phyloP scores from a whole-genome alignment of 2,888 invertebrate species.

The Lithodes maja region DNA sequence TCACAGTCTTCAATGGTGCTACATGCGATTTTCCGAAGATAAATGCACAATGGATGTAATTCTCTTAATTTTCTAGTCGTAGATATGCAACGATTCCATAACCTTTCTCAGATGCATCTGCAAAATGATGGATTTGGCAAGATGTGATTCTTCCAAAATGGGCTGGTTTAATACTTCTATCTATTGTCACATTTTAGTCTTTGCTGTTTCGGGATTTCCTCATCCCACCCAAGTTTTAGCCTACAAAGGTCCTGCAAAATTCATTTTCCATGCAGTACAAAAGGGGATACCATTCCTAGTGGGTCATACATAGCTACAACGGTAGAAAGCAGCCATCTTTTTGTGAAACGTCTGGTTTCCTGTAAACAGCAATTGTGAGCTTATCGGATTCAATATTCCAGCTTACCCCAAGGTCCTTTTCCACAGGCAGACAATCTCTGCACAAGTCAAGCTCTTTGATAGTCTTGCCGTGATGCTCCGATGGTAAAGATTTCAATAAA shows the following conservation, averaged over 20 bases:
- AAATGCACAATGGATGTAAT: constrained; percentile 2
- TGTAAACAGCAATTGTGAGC: not conserved
- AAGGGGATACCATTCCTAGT: not conserved
- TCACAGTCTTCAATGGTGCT: constrained; percentile 20
- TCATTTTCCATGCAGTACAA: not conserved
- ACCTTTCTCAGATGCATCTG: constrained; percentile 3
- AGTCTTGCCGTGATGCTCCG: not conserved
- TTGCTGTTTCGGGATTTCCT: not conserved
- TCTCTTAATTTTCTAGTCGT: not conserved
- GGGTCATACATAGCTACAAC: constrained; percentile 2
- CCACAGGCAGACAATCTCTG: not conserved
- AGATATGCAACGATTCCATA: constrained; percentile 27
- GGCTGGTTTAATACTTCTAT: not conserved
- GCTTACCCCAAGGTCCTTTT: not conserved
- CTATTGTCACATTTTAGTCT: not conserved
- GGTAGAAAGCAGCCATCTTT: not conserved
- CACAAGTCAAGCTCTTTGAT: constrained; percentile 1
- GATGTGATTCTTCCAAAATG: not conserved
- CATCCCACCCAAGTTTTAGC: not conserved
- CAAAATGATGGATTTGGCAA: constrained; percentile 7
- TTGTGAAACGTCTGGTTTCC: not conserved
- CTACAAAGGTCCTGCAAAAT: not conserved
- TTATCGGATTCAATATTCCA: not conserved
- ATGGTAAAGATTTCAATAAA: no score
- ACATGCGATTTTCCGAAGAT: not conserved